Evolutionary conservation across 2,797 vertebrate species (phyloP).

Genomic region (Clarias pachynema): DNA sequence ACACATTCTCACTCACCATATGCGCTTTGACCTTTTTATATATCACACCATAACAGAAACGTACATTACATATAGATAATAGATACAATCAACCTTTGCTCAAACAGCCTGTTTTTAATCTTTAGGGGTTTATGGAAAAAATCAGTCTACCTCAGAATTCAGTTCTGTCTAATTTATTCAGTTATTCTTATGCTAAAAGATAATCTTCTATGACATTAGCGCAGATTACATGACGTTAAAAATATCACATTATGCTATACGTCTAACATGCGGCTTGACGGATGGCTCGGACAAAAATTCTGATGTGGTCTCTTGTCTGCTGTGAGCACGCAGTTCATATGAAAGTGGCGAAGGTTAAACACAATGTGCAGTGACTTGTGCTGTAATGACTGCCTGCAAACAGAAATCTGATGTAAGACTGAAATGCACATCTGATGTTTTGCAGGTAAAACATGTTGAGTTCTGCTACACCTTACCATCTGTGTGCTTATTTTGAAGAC

Average conservation of each 20-base stretch:
- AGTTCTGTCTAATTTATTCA: not conserved
- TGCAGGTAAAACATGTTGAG: not conserved
- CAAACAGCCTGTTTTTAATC: not conserved
- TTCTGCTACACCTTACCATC: not conserved
- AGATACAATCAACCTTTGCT: not conserved
- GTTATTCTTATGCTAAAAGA: not conserved
- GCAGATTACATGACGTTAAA: not conserved
- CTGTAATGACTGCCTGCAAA: not conserved
- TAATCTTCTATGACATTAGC: not conserved
- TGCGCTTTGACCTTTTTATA: not conserved
- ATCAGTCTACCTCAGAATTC: not conserved
- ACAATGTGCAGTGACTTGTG: not conserved
- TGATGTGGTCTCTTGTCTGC: not conserved
- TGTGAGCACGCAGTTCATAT: not conserved
- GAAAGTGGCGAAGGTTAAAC: not conserved
- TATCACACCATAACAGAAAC: not conserved
- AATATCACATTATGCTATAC: not conserved
- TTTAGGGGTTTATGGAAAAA: not conserved
- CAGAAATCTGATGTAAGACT: not conserved
- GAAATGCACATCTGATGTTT: not conserved
- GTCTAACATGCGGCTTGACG: not conserved
- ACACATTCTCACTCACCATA: not conserved
- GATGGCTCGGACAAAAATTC: not conserved
- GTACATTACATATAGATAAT: not conserved
- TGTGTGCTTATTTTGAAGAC: conserved; percentile 14